Percentiles rank a stretch among this genome's conserved stretches.
Evolutionary conservation across 1,140 invertebrate genomes (phyloP).

Genomic region (Meloidogyne exigua): DNA sequence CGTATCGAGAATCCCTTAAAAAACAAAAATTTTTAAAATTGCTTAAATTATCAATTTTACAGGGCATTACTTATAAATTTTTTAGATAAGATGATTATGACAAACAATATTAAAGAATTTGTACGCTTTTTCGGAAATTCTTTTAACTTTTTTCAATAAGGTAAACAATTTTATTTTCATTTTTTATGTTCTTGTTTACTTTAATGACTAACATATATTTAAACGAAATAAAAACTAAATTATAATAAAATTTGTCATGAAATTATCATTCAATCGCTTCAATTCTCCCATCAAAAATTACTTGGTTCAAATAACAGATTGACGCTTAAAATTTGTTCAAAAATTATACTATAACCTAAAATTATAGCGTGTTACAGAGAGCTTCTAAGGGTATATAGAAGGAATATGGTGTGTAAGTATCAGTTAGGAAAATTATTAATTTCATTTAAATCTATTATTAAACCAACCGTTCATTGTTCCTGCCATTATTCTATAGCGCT

Average conservation of each 20-base stretch:
- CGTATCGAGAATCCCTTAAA: too few species aligned
- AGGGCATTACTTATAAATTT: not conserved
- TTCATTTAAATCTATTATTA: too few species aligned
- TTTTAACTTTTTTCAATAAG: not conserved
- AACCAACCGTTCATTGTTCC: conserved; percentile 22
- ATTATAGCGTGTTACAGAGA: too few species aligned
- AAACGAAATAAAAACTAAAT: not conserved
- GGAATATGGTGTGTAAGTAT: too few species aligned
- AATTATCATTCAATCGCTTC: not conserved
- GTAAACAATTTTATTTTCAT: too few species aligned
- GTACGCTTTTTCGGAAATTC: not conserved
- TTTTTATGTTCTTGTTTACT: too few species aligned
- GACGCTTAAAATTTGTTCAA: conserved; percentile 6
- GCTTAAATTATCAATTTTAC: too few species aligned
- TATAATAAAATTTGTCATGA: not conserved
- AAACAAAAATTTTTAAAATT: too few species aligned
- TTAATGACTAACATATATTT: too few species aligned
- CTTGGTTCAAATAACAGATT: conserved; percentile 16
- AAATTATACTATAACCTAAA: too few species aligned
- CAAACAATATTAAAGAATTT: not conserved
- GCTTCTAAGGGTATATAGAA: not conserved
- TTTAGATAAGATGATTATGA: not conserved
- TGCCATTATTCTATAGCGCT: conserved; percentile 12
- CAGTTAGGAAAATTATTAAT: too few species aligned
- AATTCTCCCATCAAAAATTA: conserved; percentile 33